Percentiles rank a stretch among this genome's conserved stretches.
phyloP scores from a whole-genome alignment of 2,113 vertebrate genomes.

The Bos javanicus region DNA sequence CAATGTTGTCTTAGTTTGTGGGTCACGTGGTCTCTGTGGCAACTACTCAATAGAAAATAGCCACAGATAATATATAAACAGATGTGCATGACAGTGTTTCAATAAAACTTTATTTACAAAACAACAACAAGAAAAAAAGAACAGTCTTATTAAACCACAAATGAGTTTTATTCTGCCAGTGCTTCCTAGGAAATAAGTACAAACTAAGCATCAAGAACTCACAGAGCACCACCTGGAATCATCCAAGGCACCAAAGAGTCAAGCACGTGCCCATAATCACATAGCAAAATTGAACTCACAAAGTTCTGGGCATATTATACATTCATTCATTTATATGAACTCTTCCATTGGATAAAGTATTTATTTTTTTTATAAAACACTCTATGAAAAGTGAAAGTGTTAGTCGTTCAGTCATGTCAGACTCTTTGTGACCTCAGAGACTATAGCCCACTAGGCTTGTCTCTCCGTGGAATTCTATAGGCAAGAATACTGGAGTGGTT shows the following conservation, averaged over 20 bases:
- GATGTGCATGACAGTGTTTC: neutral
- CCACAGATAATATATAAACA: neutral
- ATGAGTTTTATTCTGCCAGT: neutral
- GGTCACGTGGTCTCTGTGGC: neutral
- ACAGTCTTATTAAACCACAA: neutral
- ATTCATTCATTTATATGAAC: neutral
- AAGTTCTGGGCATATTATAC: fast-evolving
- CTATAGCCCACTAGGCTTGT: neutral
- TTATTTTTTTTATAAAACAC: neutral
- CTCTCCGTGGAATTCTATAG: neutral
- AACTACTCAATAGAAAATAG: neutral
- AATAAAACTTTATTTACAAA: neutral
- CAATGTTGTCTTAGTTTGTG: neutral
- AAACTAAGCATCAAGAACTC: neutral
- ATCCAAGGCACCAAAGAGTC: neutral
- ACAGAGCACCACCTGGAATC: neutral
- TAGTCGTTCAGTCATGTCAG: neutral
- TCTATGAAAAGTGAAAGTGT: neutral
- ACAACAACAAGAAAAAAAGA: neutral
- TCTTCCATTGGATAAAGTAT: neutral
- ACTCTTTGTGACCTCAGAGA: neutral
- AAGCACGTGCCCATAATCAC: neutral
- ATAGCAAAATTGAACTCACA: neutral
- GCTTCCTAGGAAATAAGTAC: neutral
- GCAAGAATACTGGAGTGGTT: neutral